phyloP scores from a whole-genome alignment of 2,797 vertebrate species.

The Microhierax caerulescens region DNA sequence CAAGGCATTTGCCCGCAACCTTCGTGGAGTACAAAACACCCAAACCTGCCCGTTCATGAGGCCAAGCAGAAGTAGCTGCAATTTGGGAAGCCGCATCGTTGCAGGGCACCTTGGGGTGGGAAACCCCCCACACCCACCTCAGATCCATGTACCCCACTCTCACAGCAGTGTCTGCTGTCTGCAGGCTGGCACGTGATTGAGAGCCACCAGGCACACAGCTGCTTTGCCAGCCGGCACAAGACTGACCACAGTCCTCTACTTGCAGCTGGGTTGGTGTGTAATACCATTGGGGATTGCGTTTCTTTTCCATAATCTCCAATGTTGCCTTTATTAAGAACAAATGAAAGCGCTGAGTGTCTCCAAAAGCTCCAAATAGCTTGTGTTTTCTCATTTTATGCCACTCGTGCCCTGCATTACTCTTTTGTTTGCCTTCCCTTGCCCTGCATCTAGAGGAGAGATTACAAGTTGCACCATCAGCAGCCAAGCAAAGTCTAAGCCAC shows the following conservation, averaged over 20 bases:
- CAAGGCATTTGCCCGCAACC: neutral
- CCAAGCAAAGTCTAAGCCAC: constrained; percentile 36
- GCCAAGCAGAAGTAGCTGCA: neutral
- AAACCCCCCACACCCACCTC: neutral
- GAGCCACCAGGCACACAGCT: accelerated
- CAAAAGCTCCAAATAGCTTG: neutral
- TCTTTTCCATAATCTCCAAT: neutral
- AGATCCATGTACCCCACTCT: accelerated
- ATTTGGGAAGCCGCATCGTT: neutral
- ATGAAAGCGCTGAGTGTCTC: neutral
- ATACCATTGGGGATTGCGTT: neutral
- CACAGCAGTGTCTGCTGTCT: neutral
- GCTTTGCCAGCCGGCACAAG: neutral
- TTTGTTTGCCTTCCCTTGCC: neutral
- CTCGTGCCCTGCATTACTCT: neutral
- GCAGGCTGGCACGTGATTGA: accelerated
- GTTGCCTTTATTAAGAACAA: neutral
- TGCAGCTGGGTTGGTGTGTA: accelerated
- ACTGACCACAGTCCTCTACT: neutral
- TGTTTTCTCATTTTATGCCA: neutral
- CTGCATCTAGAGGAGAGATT: constrained; percentile 15
- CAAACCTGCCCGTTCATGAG: neutral
- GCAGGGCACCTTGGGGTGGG: neutral
- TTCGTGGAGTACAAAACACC: neutral
- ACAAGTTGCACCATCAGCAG: constrained; percentile 52